Evolutionary conservation across 1,140 invertebrate genomes (phyloP).

Genomic region (Calephelis virginiensis): DNA sequence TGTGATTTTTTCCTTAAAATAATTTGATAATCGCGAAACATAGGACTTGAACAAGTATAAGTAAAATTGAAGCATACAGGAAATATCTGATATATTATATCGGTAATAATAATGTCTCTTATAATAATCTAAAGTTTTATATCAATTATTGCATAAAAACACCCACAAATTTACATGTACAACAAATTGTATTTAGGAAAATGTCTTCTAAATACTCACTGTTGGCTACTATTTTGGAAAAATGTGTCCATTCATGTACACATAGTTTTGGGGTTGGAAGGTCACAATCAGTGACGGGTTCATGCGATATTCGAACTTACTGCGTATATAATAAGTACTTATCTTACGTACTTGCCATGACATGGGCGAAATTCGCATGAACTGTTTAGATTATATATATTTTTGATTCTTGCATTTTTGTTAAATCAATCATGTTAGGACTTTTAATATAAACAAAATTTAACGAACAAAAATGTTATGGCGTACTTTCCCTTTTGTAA

Average conservation of each 20-base stretch:
- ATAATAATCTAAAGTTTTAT: too few relatives aligned
- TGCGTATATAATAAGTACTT: constrained; percentile 13
- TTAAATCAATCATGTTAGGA: constrained; percentile 25
- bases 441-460: constrained; percentile 19
- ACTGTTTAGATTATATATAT: constrained; percentile 21
- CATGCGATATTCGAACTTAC: constrained; percentile 15
- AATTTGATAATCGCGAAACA: too few relatives aligned
- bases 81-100: too few relatives aligned
- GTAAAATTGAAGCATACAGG: too few relatives aligned
- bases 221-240: constrained; percentile 1
- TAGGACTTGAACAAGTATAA: too few relatives aligned
- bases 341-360: constrained; percentile 17
- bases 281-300: constrained; percentile 16
- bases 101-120: too few relatives aligned
- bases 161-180: too few relatives aligned
- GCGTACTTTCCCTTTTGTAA: background rate
- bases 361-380: constrained; percentile 3
- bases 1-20: too few relatives aligned
- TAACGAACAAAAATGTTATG: constrained; percentile 5
- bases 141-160: too few relatives aligned
- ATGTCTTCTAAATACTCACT: too few relatives aligned
- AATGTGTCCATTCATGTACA: background rate
- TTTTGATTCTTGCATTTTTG: constrained; percentile 25
- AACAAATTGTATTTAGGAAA: too few relatives aligned
- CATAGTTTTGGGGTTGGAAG: constrained; percentile 4